Base-by-base conservation (phyloP, 2,797 vertebrate species). In the Danio aesculapii region DNA sequence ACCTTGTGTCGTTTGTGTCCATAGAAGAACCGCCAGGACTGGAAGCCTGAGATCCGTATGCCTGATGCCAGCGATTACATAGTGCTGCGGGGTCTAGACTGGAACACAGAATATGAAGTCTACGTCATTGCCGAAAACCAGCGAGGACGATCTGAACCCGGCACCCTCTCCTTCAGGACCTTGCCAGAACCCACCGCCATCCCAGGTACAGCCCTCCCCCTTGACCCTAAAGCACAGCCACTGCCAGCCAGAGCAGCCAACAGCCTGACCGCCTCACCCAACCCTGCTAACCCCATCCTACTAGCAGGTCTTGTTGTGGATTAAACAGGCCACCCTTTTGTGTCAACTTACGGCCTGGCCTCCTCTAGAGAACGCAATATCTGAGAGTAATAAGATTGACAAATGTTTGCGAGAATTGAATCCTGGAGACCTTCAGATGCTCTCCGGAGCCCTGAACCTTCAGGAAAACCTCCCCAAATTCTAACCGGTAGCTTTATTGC, bases 31-130 rank as follows among this genome's bases (percentile, higher is more conserved):
- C 94, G 94, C 1, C 89, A 92, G 0, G 96, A 95, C 30, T 99
- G 97, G 98, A 98, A 97, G 88, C 97, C 96, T 0, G 97, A 98
- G 92, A 94, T 98, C 88, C 92, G 96, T 74, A 80, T 97, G 6
- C 96, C 98, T 0, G 88, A 91, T 0, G 81, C 72, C 91, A 98
- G 97, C 0, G 95, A 98, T 83, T 94, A 97, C 5, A 89, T 95
- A 21, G 83, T 95, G 87, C 95, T 99, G 77, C 95, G 86, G 12
- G 90, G 95, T 1, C 94, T 99, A 86, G 97, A 99, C 14, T 99
- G 98, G 97, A 96, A 99, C 11, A 96, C 96, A 0, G 98, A 99
- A 82, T 99, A 99, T 0, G 97, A 98, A 87, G 93, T 99, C n/a
- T 92, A 87, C 0, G 97, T 99, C 84, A 91, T 97, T 63, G 98